Conservation (phyloP, 2,797 vertebrate genomes). For the Eulemur mongoz region DNA sequence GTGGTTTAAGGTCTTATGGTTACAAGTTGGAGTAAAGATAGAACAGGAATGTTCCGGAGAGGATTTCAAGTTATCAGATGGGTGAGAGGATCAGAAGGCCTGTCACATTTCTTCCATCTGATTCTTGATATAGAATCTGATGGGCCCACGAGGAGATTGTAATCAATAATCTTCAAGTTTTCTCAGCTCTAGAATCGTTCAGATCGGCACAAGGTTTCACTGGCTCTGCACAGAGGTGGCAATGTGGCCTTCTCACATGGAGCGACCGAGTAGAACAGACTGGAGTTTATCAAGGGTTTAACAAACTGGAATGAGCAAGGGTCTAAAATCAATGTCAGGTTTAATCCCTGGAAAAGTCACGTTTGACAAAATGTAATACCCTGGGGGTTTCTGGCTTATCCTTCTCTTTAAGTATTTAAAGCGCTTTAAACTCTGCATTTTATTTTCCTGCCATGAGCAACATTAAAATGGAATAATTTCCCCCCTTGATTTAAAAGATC, state of each 20-base stretch:
- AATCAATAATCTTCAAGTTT: neutral
- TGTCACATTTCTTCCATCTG: neutral
- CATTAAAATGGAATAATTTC: neutral
- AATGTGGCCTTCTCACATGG: neutral
- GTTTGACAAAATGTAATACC: slow-evolving; percentile 8
- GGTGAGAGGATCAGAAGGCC: neutral
- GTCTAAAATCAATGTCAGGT: slow-evolving; percentile 23
- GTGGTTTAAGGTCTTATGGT: neutral
- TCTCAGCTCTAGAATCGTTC: neutral
- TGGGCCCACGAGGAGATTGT: accelerated
- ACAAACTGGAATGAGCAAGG: slow-evolving; percentile 36
- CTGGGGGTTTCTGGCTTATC: slow-evolving; percentile 24
- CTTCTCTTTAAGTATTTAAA: slow-evolving; percentile 12
- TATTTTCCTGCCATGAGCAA: neutral
- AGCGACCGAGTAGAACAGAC: neutral
- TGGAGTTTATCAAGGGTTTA: slow-evolving; percentile 27
- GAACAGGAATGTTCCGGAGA: neutral
- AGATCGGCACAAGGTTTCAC: neutral
- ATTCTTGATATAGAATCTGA: neutral
- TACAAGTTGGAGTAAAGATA: neutral
- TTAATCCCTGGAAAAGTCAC: slow-evolving; percentile 49
- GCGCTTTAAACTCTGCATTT: neutral
- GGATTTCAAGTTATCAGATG: neutral
- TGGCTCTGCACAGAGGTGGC: neutral
- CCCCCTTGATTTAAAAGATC: slow-evolving; percentile 17